A percentile compares a stretch with the other conserved stretches of the same genome.
These are phyloP conservation scores for Desmophyllum pertusum DNA, from an alignment of 92 coral and sea anemone species.

Conservation along the genomic window DNA sequence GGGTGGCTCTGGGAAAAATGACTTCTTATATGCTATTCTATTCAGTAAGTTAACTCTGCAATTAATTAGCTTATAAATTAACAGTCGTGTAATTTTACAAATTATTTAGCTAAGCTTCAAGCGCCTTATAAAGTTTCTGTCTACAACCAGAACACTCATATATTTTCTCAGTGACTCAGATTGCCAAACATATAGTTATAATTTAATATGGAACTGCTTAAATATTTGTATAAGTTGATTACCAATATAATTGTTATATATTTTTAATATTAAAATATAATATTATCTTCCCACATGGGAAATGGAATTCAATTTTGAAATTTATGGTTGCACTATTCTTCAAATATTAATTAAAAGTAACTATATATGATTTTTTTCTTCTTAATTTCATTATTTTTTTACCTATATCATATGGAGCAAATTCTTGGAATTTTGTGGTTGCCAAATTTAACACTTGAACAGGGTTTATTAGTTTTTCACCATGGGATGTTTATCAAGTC, in stretches of 20 bases:
- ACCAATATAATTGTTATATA: not conserved
- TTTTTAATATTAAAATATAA: not conserved
- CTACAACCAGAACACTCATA: not conserved
- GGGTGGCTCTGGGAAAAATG: not conserved
- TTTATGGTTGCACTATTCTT: not conserved
- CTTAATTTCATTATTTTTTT: not conserved
- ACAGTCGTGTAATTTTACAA: not conserved
- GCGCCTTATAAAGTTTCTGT: not conserved
- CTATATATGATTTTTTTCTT: not conserved
- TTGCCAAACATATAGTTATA: not conserved
- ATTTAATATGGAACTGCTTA: not conserved
- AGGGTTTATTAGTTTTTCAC: not conserved
- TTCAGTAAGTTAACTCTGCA: not conserved
- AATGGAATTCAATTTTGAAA: not conserved
- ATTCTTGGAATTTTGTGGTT: constrained; percentile 27
- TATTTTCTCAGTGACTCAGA: not conserved
- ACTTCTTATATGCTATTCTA: not conserved
- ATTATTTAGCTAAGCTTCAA: not conserved
- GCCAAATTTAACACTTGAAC: not conserved
- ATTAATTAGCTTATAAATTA: not conserved
- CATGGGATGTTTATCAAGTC: not conserved
- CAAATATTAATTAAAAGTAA: not conserved
- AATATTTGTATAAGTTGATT: not conserved
- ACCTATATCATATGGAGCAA: not conserved
- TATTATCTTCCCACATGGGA: not conserved